Base-by-base conservation (phyloP, 2,888 invertebrate species). In the Himalopsyche anomala region DNA sequence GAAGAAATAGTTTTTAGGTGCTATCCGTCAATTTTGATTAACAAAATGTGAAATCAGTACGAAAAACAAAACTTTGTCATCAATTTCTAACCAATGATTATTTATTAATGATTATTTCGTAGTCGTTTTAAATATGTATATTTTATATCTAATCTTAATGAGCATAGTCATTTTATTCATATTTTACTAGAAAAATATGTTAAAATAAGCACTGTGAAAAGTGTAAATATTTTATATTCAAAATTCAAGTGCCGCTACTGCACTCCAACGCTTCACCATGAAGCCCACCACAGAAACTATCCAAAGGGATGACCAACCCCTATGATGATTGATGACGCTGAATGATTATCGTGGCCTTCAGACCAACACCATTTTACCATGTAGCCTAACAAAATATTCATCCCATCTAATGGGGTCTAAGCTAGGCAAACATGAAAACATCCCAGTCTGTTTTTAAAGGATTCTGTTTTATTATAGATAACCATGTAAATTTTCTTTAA, bases 381-480 rank as follows among this genome's bases (percentile, higher is more conserved):
- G 62, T 19, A 62, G 62, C 62, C 62, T 62, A 19, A 62, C 62
- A 62, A 62, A 62, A 62, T 62, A 62, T 62, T 62, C 62, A 62
- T 62, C 62, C 28, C 62, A 62, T 11, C 62, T 62, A 62, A 62
- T 62, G 62, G 62, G 28, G 62, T 3, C n/a, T 62, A 19, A 62
- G 62, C 62, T 62, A 19, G 19, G 62, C 19, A 62, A 28, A 62
- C 62, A 62, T 62, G 62, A 62, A 62, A 62, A 62, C 62, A 28
- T 11, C 2, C 62, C 62, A 28, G 62, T 62, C 28, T 62, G n/a
- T 62, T 62, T 62, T 62, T 62, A 62, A 62, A 62, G 62, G 28
- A 62, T 62, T 28, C n/a, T 62, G 62, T 62, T 51, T 51, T 51
- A 51, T 51, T 51, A 51, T 51, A 51, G 51, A 51, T 51, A 51